Base-by-base conservation (phyloP, 2,113 vertebrate genomes). In the Heptranchias perlo region DNA sequence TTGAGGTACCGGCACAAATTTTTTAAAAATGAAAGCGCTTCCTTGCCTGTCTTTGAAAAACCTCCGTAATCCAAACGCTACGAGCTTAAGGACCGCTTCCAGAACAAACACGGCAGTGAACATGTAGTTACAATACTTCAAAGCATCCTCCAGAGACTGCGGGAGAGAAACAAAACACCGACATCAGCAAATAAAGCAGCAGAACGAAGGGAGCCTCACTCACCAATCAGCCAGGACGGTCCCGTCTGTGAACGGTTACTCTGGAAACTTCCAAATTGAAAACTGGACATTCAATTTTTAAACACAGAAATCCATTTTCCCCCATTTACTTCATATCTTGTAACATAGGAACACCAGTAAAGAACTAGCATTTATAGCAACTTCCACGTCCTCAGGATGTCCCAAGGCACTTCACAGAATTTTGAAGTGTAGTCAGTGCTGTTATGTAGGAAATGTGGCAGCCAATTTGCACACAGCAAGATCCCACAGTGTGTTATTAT, bases 61-160 rank as follows among this genome's bases (percentile, higher is more conserved):
- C 96, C 99, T 98, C 8, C 99, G 98, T 96, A 99, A 97, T 94
- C 99, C 99, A 18, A 99, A 99, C 0, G 99, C 99, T 96, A 98
- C 98, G 97, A 99, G 97, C 97, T 99, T 99, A 96, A 99, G 98
- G 61, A 99, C 97, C 7, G 99, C 97, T 97, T 99, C 99, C 97
- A 99, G 97, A 97, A 99, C 99, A 96, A 99, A 99, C 95, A 98
- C 99, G 0, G 99, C 98, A 96, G 99, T 99, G 97, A 99, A 99
- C 97, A 99, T 97, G 97, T 99, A 99, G 98, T 99, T 99, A 98
- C 99, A 99, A 97, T 99, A 99, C 97, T 99, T 99, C 96, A 99
- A 98, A 61, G 98, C 98, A 0, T 98, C 98, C 97, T 99, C 99
- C 97, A 99, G 97, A 82, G 99, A 99, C 99, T 99, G 96, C 62